Conservation (phyloP, 2,113 vertebrate species). For the Eudyptes chrysolophus region DNA sequence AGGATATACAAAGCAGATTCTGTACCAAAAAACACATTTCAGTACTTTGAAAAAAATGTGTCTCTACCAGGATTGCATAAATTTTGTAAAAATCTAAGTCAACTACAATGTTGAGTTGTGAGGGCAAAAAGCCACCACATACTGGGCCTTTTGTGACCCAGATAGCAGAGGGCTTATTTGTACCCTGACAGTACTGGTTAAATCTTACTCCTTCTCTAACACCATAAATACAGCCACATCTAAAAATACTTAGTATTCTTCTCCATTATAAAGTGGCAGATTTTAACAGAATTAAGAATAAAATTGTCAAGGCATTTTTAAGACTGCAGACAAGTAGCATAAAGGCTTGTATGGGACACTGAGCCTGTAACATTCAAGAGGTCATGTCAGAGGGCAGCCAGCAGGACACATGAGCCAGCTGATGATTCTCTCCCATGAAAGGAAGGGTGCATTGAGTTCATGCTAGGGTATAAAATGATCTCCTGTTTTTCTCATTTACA, state of each 20-base stretch:
- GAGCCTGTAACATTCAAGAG: not conserved
- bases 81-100: not conserved
- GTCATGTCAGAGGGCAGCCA: not conserved
- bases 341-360: not conserved
- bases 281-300: not conserved
- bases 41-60: accelerated
- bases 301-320: not conserved
- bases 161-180: not conserved
- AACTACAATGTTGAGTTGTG: accelerated
- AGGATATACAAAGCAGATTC: not conserved
- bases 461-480: accelerated
- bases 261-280: not conserved
- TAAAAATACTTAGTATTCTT: not conserved
- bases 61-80: not conserved
- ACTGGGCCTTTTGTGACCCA: not conserved
- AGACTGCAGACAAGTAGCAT: not conserved
- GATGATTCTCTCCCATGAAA: not conserved
- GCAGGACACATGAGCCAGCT: accelerated
- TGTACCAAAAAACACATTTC: not conserved
- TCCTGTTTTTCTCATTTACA: not conserved
- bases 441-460: not conserved
- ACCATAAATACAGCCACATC: not conserved
- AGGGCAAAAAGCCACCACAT: not conserved
- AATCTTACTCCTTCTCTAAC: not conserved
- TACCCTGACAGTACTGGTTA: not conserved